A percentile compares a stretch with the other conserved stretches of the same genome.
These are phyloP conservation scores for Lagopus muta DNA, from an alignment of 2,113 vertebrate genomes.

Conservation along the genomic window DNA sequence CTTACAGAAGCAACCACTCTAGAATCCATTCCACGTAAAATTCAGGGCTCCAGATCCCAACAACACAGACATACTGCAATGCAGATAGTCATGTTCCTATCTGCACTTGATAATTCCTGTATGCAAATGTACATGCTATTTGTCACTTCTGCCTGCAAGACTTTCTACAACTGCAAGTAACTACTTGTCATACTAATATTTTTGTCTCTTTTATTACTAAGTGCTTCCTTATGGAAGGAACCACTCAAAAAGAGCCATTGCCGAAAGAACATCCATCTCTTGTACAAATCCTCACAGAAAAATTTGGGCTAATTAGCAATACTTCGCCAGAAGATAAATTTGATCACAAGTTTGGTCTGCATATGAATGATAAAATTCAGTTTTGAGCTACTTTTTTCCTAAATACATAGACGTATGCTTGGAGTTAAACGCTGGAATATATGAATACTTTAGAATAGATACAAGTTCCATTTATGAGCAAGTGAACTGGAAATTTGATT, in stretches of 20 bases:
- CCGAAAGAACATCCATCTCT: not conserved
- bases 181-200: not conserved
- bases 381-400: not conserved
- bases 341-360: not conserved
- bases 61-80: not conserved
- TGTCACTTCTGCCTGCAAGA: not conserved
- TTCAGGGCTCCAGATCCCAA: not conserved
- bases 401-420: not conserved
- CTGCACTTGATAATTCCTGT: not conserved
- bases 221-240: not conserved
- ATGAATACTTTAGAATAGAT: not conserved
- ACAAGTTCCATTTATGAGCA: not conserved
- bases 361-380: not conserved
- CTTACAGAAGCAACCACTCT: not conserved
- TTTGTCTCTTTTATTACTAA: not conserved
- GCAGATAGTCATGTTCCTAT: not conserved
- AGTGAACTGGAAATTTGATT: not conserved
- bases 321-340: not conserved
- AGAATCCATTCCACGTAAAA: not conserved
- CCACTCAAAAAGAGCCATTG: not conserved
- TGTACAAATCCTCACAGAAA: not conserved
- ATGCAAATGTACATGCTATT: not conserved
- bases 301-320: not conserved
- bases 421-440: not conserved
- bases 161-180: not conserved